Evolutionary conservation across 2,888 invertebrate species (phyloP), one percentile per base, ranked within the genome.

Genomic region (Platycheirus rosarum): DNA sequence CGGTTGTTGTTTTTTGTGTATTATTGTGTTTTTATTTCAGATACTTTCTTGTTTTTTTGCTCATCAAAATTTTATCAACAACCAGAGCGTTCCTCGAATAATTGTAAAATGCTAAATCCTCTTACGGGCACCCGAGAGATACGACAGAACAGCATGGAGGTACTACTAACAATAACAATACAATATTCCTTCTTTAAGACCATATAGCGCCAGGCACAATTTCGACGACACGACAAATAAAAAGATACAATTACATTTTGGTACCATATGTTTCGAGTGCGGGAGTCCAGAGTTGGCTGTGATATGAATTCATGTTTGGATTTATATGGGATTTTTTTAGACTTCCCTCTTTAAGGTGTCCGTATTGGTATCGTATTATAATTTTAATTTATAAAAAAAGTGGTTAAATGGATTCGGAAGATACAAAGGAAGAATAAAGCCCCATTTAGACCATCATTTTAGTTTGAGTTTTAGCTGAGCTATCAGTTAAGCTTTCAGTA

Each of bases 1-100:
- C 16, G 9, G 8, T 37, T 14, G 18, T 37, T 29, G 40, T 14
- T 23, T 40, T 1, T 51, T 49, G 9, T 29, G 3, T 29, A n/a
- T 40, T 53, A 1, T 7, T 29, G 14, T 7, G 7, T 32, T 35
- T 26, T 46, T 40, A 35, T 32, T 63, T 63, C 49, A 7, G 2
- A 1, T 18, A 8, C 11, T 60, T 20, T 32, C 8, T 51, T 63
- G 20, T 51, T 69, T 65, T 69, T 65, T 75, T 48, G 8, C 55
- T 73, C 82, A 82, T 82, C 71, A 82, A 82, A 77, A 40, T 71
- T 82, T 82, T 82, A 80, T 80, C 80, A 76, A 65, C 23, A n/a
- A 73, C n/a, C 46, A 37, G 44, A 44, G 16, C 18, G 23, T 20
- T 63, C 37, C 18, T 37, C 46, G 13, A 48, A 5, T 5, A 65